These are phyloP conservation scores for Saccostrea glomerata DNA, from an alignment of 1,140 invertebrate genomes.

Conservation along the genomic window DNA sequence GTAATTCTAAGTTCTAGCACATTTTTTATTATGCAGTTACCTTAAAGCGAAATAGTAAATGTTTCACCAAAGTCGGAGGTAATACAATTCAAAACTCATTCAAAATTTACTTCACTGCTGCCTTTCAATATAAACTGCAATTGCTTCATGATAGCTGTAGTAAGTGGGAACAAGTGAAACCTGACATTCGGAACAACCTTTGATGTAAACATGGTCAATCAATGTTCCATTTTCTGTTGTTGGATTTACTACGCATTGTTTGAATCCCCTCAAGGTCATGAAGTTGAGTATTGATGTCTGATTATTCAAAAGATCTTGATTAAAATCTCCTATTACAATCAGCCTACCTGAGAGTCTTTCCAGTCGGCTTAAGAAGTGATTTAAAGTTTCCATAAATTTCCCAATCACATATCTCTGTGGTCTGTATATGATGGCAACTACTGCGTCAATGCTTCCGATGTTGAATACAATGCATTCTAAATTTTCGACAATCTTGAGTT, in stretches of 20 bases:
- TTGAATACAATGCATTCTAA: not conserved
- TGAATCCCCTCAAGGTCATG: not conserved
- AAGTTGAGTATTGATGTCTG: not conserved
- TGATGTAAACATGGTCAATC: slow-evolving; percentile 46
- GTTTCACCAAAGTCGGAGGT: too few species aligned
- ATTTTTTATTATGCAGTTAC: too few species aligned
- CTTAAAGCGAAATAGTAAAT: too few species aligned
- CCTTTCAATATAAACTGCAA: not conserved
- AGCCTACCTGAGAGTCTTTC: not conserved
- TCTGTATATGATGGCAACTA: slow-evolving; percentile 15
- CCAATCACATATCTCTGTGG: slow-evolving; percentile 11
- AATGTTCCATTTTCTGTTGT: slow-evolving; percentile 47
- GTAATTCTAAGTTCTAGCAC: too few species aligned
- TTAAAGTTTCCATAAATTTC: slow-evolving; percentile 9
- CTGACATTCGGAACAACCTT: not conserved
- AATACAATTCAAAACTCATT: too few species aligned
- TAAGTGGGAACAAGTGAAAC: slow-evolving; percentile 39
- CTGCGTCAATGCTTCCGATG: not conserved
- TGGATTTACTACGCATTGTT: not conserved
- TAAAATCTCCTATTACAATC: slow-evolving; percentile 46
- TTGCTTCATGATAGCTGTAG: slow-evolving; percentile 48
- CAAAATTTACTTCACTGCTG: too few species aligned
- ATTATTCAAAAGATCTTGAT: slow-evolving; percentile 44
- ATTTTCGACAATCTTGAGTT: not conserved
- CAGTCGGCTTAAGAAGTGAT: not conserved